Base-by-base conservation (phyloP, 2,888 invertebrate species). In the Amaurobius ferox region DNA sequence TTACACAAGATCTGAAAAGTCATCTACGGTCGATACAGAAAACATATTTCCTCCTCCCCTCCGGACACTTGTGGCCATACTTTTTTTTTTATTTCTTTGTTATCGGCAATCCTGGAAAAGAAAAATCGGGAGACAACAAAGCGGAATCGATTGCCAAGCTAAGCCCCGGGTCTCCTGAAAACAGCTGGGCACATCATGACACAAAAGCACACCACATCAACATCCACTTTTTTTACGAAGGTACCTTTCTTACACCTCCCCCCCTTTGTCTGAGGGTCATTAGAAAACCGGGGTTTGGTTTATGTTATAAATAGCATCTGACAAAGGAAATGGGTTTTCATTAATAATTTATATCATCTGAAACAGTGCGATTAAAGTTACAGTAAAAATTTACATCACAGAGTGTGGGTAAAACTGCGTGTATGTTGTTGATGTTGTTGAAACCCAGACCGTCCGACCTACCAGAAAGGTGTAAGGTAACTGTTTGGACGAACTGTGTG, bases 271-370 rank as follows among this genome's bases (percentile, higher is more conserved):
- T 72, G 77, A 67, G 77, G 77, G 71, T 80, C 72, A 79, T 83
- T 77, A 85, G 35, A 35, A 35, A 35, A 85, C 71, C 67, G 72
- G 77, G 83, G 76, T 85, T 77, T 85, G 64, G 68, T 55, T 48
- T 48, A 48, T 48, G 79, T 83, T 76, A 76, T 72, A 71, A 68
- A 83, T 83, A 68, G 83, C 77, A 29, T 72, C 83, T 85, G 83
- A 85, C 83, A 85, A 85, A 85, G 66, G 77, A 77, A 85, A 85
- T 85, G 83, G 78, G 83, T 85, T 85, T 55, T 67, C 83, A 72
- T 85, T 85, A 85, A 85, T 85, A 85, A 85, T 85, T 85, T 85
- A 85, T 85, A 85, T 85, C 83, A 83, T 83, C 76, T 76, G 76
- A 72, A 30, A 44, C 32, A 67, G 35, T 29, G 30, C 64, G 68